A percentile compares a stretch with the other conserved stretches of the same genome.
Evolutionary conservation across 2,797 vertebrate genomes (phyloP).

Genomic region (Gorsachius magnificus): DNA sequence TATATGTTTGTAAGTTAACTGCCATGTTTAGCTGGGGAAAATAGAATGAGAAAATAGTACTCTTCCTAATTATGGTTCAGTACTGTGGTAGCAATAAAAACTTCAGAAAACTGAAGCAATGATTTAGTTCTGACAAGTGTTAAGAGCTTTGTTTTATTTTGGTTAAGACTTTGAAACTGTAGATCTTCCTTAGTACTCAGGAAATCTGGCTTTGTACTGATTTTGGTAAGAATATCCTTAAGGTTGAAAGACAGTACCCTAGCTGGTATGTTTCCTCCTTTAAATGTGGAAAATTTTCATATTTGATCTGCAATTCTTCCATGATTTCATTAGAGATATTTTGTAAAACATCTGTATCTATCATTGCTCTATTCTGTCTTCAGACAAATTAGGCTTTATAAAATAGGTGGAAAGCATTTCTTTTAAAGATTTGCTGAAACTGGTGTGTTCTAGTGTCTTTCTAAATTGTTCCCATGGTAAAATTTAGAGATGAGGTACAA

Average conservation of each 20-base stretch:
- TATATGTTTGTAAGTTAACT: background rate
- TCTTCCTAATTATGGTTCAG: background rate
- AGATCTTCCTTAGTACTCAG: background rate
- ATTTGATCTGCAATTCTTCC: background rate
- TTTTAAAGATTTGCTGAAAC: background rate
- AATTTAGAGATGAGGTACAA: background rate
- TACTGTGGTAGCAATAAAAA: background rate
- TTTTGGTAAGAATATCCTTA: background rate
- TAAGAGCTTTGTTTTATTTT: background rate
- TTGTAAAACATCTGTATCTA: background rate
- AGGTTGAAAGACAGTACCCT: slow-evolving; percentile 21
- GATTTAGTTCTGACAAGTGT: background rate
- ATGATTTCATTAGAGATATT: background rate
- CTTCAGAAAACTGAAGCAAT: background rate
- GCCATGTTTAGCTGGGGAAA: background rate
- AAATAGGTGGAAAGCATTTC: background rate
- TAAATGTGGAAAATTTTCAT: background rate
- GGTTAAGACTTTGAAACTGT: background rate
- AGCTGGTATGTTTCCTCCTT: background rate
- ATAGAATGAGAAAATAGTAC: background rate
- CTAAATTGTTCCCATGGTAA: background rate
- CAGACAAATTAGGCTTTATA: background rate
- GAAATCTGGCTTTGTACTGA: background rate
- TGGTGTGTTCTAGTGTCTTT: background rate
- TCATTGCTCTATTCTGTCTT: background rate